These are phyloP conservation scores for Stenopsyche tienmushanensis DNA, from an alignment of 1,140 invertebrate species.

Conservation along the genomic window DNA sequence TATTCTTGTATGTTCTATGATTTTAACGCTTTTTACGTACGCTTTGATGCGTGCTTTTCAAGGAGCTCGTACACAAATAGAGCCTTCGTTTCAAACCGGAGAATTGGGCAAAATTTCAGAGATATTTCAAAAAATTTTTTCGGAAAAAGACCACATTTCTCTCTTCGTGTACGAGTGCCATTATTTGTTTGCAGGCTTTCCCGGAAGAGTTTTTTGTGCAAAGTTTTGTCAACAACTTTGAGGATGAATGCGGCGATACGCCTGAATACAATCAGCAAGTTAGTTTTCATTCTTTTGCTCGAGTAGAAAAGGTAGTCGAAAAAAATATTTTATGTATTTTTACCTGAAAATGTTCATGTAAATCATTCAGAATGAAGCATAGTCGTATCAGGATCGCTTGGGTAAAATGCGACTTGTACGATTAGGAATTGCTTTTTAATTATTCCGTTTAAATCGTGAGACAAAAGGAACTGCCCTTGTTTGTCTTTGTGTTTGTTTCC, in stretches of 20 bases:
- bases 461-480: no score
- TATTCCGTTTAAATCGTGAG: no score
- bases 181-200: conserved; percentile 41
- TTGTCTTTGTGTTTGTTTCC: no score
- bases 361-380: no score
- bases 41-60: conserved; percentile 17
- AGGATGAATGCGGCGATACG: conserved; percentile 28
- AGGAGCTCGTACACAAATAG: conserved; percentile 20
- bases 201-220: conserved; percentile 38
- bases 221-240: conserved; percentile 40
- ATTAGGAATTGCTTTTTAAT: no score
- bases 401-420: no score
- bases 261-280: conserved; percentile 37
- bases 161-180: conserved; percentile 33
- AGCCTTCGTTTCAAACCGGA: conserved; percentile 1
- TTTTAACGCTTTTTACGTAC: conserved; percentile 25
- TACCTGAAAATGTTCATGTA: no score
- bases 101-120: not conserved
- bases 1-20: not conserved
- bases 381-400: no score
- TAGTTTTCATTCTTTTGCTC: conserved; percentile 27
- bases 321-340: no score
- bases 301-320: not conserved
- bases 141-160: not conserved
- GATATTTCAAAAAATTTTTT: not conserved